These are phyloP conservation scores for Bombus soroeensis DNA, from an alignment of 1,140 invertebrate genomes.

Conservation along the genomic window DNA sequence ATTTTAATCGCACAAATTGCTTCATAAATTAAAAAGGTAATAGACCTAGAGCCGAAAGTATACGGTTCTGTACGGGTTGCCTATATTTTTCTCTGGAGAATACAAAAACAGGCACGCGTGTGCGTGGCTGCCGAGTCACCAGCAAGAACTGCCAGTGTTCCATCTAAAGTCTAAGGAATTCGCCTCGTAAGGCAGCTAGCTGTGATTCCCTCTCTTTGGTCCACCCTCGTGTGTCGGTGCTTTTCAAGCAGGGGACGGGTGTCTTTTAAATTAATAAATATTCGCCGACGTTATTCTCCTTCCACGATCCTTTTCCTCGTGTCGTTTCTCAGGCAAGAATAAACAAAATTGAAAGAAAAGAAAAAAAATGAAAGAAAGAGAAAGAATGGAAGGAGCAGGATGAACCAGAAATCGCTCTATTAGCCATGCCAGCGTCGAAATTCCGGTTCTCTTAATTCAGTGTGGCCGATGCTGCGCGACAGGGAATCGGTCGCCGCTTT, in stretches of 20 bases:
- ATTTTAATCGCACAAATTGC: no score
- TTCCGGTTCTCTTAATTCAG: slow-evolving; percentile 55
- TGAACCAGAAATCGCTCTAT: slow-evolving; percentile 64
- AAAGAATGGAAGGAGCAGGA: background rate
- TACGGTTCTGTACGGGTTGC: no score
- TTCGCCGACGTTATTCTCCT: slow-evolving; percentile 42
- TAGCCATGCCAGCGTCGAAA: slow-evolving; percentile 49
- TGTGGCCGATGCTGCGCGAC: slow-evolving; percentile 25
- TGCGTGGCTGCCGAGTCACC: slow-evolving; percentile 67
- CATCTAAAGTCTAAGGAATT: slow-evolving; percentile 68
- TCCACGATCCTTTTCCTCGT: slow-evolving; percentile 27
- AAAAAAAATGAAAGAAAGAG: background rate
- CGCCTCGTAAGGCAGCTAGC: slow-evolving; percentile 70
- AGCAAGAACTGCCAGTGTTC: slow-evolving; percentile 66
- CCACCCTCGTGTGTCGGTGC: slow-evolving; percentile 50
- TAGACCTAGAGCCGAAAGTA: no score
- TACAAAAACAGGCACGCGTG: slow-evolving; percentile 37
- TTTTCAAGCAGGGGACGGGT: slow-evolving; percentile 49
- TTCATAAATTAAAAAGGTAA: no score
- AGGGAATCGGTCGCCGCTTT: slow-evolving; percentile 50
- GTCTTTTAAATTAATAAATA: slow-evolving; percentile 71
- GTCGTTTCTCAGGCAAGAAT: slow-evolving; percentile 8
- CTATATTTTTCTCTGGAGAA: slow-evolving; percentile 13
- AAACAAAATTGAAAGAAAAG: background rate
- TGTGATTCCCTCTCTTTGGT: slow-evolving; percentile 46